A percentile compares a stretch with the other conserved stretches of the same genome.
These are phyloP conservation scores for Biston stratarius DNA, from an alignment of 2,888 invertebrate genomes.

Conservation along the genomic window DNA sequence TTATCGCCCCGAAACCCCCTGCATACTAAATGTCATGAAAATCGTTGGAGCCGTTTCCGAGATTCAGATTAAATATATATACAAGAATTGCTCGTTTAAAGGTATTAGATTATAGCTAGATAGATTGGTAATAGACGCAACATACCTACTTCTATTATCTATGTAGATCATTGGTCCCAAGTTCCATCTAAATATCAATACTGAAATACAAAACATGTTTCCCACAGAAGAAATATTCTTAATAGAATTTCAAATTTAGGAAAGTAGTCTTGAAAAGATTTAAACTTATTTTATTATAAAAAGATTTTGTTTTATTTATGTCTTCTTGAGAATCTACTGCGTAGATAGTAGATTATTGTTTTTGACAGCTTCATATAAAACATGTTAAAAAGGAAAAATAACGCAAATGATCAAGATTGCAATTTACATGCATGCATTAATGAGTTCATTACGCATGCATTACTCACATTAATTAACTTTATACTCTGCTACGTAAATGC, in stretches of 20 bases:
- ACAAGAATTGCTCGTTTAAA: too few species aligned
- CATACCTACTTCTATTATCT: background rate
- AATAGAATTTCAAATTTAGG: conserved; percentile 9
- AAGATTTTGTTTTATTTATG: background rate
- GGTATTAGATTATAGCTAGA: too few species aligned
- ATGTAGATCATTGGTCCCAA: background rate
- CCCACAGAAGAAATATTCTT: background rate
- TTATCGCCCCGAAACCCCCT: too few species aligned
- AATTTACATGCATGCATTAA: conserved; percentile 22
- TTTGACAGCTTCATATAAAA: background rate
- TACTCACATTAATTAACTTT: conserved; percentile 24
- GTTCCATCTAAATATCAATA: background rate
- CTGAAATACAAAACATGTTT: background rate
- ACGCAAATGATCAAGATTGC: conserved; percentile 18
- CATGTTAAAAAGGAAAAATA: background rate
- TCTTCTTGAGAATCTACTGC: background rate
- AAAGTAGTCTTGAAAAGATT: conserved; percentile 2
- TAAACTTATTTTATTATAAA: background rate
- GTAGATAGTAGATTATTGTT: background rate
- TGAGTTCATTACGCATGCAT: conserved; percentile 21
- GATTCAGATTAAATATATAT: too few species aligned
- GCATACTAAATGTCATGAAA: too few species aligned
- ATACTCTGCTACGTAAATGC: conserved; percentile 20
- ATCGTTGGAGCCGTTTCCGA: too few species aligned
- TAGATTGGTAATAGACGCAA: too few species aligned